These are phyloP conservation scores for Neodiprion virginianus DNA, from an alignment of 1,140 invertebrate species.

Conservation along the genomic window DNA sequence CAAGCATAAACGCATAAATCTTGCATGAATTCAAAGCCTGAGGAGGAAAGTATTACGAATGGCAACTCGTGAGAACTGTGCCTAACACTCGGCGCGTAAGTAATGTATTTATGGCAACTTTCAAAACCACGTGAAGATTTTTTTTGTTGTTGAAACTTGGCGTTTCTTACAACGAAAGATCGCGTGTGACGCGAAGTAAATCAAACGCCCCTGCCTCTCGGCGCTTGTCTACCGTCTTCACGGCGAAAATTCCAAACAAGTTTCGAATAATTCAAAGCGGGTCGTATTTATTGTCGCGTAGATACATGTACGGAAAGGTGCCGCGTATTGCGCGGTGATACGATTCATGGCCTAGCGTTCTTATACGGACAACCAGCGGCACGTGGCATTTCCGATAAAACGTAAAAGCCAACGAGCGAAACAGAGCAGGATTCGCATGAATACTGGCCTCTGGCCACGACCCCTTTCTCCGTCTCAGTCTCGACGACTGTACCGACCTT, in stretches of 20 bases:
- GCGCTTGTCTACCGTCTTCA: not conserved
- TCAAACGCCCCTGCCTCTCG: not conserved
- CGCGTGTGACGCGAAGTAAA: not conserved
- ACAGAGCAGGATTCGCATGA: not conserved
- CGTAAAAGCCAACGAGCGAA: not conserved
- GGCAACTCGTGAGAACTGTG: too few species aligned
- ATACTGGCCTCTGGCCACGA: conserved; percentile 1
- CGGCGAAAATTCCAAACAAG: not conserved
- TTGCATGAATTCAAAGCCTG: too few species aligned
- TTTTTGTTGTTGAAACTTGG: not conserved
- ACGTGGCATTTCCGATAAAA: not conserved
- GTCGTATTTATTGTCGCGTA: not conserved
- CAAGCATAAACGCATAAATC: too few species aligned
- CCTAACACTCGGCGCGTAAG: too few species aligned
- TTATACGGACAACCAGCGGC: too few species aligned
- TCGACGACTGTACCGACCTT: too few species aligned
- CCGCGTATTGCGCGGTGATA: too few species aligned
- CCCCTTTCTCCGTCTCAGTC: not conserved
- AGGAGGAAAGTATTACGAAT: too few species aligned
- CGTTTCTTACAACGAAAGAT: not conserved
- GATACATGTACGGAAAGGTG: too few species aligned
- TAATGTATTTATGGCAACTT: too few species aligned
- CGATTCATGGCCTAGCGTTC: too few species aligned
- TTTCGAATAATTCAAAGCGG: not conserved
- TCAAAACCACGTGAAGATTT: too few species aligned